A percentile compares a stretch with the other conserved stretches of the same genome.
Evolutionary conservation across 1,140 invertebrate species (phyloP).

Genomic region (Nomia melanderi): DNA sequence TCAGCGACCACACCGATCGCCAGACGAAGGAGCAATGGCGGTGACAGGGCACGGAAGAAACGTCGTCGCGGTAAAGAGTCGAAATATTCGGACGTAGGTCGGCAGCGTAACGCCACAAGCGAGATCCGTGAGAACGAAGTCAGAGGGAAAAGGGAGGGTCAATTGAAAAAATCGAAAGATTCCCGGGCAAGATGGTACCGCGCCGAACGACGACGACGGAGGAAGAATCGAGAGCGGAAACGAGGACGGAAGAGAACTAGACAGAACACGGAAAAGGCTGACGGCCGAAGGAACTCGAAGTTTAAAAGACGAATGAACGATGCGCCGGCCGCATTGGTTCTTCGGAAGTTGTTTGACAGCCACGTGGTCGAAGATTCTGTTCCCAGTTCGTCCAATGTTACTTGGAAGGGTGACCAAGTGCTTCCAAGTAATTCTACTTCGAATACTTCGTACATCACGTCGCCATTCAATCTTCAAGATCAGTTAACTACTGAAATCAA

Average conservation of each 20-base stretch:
- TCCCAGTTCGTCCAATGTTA: slow-evolving; percentile 11
- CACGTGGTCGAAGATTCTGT: not conserved
- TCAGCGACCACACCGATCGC: slow-evolving; percentile 1
- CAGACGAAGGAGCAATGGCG: slow-evolving; percentile 23
- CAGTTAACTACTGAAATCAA: slow-evolving; percentile 24
- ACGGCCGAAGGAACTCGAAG: slow-evolving; percentile 31
- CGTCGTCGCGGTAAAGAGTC: slow-evolving; percentile 56
- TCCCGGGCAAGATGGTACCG: slow-evolving; percentile 59
- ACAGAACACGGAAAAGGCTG: slow-evolving; percentile 23
- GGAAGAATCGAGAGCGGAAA: slow-evolving; percentile 58
- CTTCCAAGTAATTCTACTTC: not conserved
- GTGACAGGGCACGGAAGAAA: slow-evolving; percentile 58
- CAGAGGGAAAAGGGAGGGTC: slow-evolving; percentile 12
- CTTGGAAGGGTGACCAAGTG: not conserved
- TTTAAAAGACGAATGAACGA: slow-evolving; percentile 54
- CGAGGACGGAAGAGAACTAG: slow-evolving; percentile 48
- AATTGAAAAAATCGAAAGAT: slow-evolving; percentile 55
- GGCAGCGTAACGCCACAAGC: not conserved
- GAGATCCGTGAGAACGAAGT: slow-evolving; percentile 56
- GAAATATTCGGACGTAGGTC: not conserved
- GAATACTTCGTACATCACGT: not conserved
- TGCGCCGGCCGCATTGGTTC: not conserved
- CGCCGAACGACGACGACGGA: slow-evolving; percentile 64
- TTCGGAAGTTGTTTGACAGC: not conserved
- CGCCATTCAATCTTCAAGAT: slow-evolving; percentile 41